These are phyloP conservation scores for Agrilus biguttatus DNA, from an alignment of 2,888 invertebrate species.

Conservation along the genomic window DNA sequence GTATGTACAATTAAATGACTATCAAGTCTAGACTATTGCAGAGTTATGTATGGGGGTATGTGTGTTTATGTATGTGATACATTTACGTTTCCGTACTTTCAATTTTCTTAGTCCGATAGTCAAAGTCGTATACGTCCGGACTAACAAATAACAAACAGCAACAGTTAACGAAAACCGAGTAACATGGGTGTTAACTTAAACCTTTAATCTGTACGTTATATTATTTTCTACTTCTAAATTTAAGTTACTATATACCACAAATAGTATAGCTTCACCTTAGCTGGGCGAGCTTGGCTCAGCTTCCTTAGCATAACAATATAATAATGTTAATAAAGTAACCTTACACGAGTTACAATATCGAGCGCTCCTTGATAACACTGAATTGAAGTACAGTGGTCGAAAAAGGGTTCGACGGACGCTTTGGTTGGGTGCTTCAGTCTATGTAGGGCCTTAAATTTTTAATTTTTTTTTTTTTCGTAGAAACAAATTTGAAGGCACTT, in stretches of 20 bases:
- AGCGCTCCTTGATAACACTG: slow-evolving; percentile 34
- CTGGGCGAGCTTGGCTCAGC: slow-evolving; percentile 21
- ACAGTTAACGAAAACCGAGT: slow-evolving; percentile 32
- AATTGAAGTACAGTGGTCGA: slow-evolving; percentile 27
- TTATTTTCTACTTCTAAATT: slow-evolving; percentile 35
- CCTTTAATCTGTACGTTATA: slow-evolving; percentile 33
- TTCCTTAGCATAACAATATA: slow-evolving; percentile 36
- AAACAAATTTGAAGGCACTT: slow-evolving; percentile 92
- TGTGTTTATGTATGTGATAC: too few relatives aligned
- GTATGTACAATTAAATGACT: slow-evolving; percentile 7
- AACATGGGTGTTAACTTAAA: slow-evolving; percentile 33
- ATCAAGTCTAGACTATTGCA: slow-evolving; percentile 3
- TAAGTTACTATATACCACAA: slow-evolving; percentile 38
- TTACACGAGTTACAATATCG: slow-evolving; percentile 31
- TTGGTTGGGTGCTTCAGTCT: slow-evolving; percentile 62
- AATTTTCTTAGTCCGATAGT: too few relatives aligned
- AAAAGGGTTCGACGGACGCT: slow-evolving; percentile 28
- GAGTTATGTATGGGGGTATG: too few relatives aligned
- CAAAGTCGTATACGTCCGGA: slow-evolving; percentile 1
- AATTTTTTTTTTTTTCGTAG: slow-evolving; percentile 55
- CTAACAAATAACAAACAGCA: slow-evolving; percentile 35
- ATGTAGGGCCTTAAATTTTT: slow-evolving; percentile 76
- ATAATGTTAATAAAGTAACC: slow-evolving; percentile 34
- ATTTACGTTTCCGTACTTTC: too few relatives aligned
- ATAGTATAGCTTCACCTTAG: slow-evolving; percentile 26